Conservation (phyloP, 2,888 invertebrate genomes). For the Machimus rusticus region DNA sequence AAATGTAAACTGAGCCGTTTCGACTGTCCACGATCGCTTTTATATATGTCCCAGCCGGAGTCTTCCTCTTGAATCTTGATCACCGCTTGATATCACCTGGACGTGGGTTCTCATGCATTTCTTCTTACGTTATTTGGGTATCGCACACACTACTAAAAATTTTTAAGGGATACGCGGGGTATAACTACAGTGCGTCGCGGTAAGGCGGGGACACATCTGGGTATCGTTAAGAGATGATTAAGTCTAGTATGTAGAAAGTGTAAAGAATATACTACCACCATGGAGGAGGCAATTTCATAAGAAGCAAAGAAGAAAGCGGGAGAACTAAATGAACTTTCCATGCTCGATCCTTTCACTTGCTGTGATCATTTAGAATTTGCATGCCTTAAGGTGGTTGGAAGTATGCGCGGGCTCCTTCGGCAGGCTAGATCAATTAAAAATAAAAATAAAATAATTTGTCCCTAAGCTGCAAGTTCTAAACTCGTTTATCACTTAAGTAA, state of each 20-base stretch:
- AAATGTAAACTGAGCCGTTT: conserved; percentile 41
- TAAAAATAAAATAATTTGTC: neutral
- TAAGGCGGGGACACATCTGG: neutral
- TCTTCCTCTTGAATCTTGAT: conserved; percentile 37
- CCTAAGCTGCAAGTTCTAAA: neutral
- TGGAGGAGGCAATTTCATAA: neutral
- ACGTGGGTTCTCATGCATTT: conserved; percentile 21
- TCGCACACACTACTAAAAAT: neutral
- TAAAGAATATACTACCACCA: conserved; percentile 17
- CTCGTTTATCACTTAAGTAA: neutral
- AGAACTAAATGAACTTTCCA: conserved; percentile 15
- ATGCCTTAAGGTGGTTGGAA: neutral
- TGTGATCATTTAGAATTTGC: conserved; percentile 20
- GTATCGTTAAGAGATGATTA: conserved; percentile 28
- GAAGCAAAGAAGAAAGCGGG: conserved; percentile 25
- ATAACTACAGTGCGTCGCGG: neutral
- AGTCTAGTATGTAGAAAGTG: conserved; percentile 12
- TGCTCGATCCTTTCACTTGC: conserved; percentile 27
- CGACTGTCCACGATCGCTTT: conserved; percentile 39
- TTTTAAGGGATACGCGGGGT: conserved; percentile 12
- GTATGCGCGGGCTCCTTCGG: neutral
- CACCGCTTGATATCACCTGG: conserved; percentile 27
- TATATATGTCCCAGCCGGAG: conserved; percentile 25
- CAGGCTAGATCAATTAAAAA: neutral
- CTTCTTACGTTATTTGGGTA: conserved; percentile 34